Conservation (phyloP, 2,113 vertebrate genomes). For the Anolis carolinensis region DNA sequence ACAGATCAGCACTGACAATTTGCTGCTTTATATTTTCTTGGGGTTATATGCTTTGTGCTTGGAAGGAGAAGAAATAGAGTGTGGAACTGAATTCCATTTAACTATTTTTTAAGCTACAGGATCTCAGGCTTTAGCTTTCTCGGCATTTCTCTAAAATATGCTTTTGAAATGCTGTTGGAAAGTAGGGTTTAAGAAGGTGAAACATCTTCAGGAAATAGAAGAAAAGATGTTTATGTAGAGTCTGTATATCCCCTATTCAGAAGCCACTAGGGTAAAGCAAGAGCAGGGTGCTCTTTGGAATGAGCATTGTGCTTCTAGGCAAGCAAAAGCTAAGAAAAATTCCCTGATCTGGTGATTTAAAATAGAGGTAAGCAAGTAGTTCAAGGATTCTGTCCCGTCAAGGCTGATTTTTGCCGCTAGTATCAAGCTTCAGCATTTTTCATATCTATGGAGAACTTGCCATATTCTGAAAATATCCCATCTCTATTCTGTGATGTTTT, state of each 20-base stretch:
- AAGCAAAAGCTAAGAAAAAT: too few species aligned
- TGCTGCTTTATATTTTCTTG: neutral
- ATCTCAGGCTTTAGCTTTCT: neutral
- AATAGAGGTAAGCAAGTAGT: too few species aligned
- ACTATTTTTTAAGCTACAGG: neutral
- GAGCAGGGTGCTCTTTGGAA: too few species aligned
- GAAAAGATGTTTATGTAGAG: too few species aligned
- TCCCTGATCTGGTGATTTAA: too few species aligned
- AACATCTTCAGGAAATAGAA: too few species aligned
- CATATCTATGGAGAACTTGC: neutral
- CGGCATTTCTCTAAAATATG: neutral
- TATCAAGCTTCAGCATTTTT: neutral
- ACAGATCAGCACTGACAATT: constrained; percentile 25
- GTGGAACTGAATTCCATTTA: neutral
- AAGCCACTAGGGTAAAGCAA: too few species aligned
- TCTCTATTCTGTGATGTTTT: neutral
- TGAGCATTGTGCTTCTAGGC: too few species aligned
- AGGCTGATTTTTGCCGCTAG: neutral
- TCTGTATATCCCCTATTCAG: too few species aligned
- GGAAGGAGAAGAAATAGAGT: constrained; percentile 2
- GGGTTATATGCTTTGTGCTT: constrained; percentile 13
- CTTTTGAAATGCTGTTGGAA: neutral
- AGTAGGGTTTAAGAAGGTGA: neutral
- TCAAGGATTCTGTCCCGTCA: neutral
- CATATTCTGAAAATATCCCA: neutral